Percentiles rank a stretch among this genome's conserved stretches.
Evolutionary conservation across 2,888 invertebrate species (phyloP).

Genomic region (Drosophila mercatorum): DNA sequence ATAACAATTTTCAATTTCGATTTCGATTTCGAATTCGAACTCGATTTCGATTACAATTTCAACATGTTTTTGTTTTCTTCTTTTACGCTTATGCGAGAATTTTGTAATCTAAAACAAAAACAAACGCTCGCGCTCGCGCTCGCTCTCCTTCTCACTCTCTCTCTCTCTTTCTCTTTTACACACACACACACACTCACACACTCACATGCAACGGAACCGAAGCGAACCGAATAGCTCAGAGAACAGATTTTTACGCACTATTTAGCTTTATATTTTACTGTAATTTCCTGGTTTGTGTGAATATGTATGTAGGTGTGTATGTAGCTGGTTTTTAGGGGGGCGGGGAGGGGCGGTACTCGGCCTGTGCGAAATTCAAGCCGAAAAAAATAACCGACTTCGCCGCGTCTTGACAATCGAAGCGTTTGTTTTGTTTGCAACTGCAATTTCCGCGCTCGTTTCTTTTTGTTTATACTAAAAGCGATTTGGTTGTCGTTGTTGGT

Average conservation of each 20-base stretch:
- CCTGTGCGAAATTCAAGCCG: conserved; percentile 63
- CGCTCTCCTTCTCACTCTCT: conserved; percentile 8
- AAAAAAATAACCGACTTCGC: conserved; percentile 33
- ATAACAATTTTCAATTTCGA: not conserved
- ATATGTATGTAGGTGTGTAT: conserved; percentile 6
- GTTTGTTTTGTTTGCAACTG: conserved; percentile 73
- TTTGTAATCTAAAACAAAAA: conserved; percentile 68
- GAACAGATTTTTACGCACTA: conserved; percentile 77
- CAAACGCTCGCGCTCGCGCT: conserved; percentile 40
- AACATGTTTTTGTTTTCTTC: conserved; percentile 60
- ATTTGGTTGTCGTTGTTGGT: conserved; percentile 27
- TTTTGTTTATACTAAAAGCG: conserved; percentile 40
- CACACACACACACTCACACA: conserved; percentile 11
- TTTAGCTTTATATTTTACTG: conserved; percentile 61
- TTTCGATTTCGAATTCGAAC: conserved; percentile 19
- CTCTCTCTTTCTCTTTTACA: not conserved
- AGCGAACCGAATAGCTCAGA: conserved; percentile 60
- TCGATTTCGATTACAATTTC: conserved; percentile 52
- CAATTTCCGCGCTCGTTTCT: conserved; percentile 70
- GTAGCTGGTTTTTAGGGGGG: not conserved
- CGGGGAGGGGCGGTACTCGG: not conserved
- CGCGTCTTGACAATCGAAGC: conserved; percentile 65
- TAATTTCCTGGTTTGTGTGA: conserved; percentile 32
- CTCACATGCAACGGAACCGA: conserved; percentile 45
- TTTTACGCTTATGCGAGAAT: conserved; percentile 49